These are phyloP conservation scores for Pachycephala philippinensis DNA, from an alignment of 2,113 vertebrate species.

Conservation along the genomic window DNA sequence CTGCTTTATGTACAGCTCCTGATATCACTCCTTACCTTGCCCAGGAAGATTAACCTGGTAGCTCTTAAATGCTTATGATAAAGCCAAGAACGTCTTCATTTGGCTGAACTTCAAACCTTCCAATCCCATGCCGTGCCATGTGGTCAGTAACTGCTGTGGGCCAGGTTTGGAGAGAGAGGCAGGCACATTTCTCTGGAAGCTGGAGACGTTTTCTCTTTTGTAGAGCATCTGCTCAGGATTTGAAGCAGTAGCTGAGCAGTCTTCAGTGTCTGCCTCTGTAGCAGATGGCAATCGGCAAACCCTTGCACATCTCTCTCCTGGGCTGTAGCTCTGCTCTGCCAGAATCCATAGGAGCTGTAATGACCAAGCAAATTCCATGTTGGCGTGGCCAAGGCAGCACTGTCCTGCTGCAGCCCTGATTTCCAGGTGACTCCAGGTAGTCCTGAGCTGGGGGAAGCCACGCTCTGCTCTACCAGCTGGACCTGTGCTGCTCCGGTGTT, in stretches of 20 bases:
- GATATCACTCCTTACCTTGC: slow-evolving; percentile 47
- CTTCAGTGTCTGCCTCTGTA: background rate
- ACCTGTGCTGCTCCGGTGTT: background rate
- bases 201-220: background rate
- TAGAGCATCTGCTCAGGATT: background rate
- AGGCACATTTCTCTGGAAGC: background rate
- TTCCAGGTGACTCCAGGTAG: background rate
- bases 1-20: background rate
- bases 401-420: background rate
- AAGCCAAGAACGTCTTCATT: slow-evolving; percentile 52
- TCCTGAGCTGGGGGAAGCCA: background rate
- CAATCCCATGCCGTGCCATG: slow-evolving; percentile 10
- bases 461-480: background rate
- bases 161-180: background rate
- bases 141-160: slow-evolving; percentile 52
- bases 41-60: slow-evolving; percentile 54
- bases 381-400: accelerated
- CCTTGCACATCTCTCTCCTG: background rate
- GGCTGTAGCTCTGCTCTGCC: background rate
- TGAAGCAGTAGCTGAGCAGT: background rate
- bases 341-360: background rate
- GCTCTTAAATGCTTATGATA: slow-evolving; percentile 42
- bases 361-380: background rate
- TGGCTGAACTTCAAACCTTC: slow-evolving; percentile 60
- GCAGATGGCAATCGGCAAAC: background rate